Percentiles rank a stretch among this genome's conserved stretches.
phyloP scores from a whole-genome alignment of 53 echinoderm and acorn worm species.

The Hippasteria phrygiana region DNA sequence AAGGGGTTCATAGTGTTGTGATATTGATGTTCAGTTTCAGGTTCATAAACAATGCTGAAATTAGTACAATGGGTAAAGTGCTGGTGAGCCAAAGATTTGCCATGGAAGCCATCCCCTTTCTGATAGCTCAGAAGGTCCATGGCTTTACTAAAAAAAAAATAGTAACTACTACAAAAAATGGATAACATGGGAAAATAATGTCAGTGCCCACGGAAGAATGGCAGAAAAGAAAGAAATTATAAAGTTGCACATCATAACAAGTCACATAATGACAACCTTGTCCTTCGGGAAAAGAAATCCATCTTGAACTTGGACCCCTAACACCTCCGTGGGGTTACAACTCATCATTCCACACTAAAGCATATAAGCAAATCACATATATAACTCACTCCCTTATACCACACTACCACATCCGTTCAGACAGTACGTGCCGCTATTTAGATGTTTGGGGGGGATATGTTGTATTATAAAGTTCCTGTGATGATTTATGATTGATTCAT shows the following conservation, averaged over 20 bases:
- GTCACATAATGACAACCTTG: no score
- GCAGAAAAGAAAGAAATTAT: neutral
- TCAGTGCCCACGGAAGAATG: no score
- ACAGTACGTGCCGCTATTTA: constrained; percentile 42
- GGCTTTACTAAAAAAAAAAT: neutral
- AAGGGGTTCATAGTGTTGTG: no score
- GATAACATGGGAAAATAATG: neutral
- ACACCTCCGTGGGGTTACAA: neutral
- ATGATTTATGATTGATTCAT: constrained; percentile 36
- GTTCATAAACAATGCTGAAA: no score
- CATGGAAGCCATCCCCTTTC: no score
- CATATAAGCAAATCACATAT: constrained; percentile 4
- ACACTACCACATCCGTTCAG: neutral
- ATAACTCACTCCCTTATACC: neutral
- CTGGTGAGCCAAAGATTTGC: no score
- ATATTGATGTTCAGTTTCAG: no score
- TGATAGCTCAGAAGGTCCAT: no score
- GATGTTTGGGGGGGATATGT: neutral
- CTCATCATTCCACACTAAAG: neutral
- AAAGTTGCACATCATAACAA: neutral
- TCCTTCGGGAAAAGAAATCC: no score
- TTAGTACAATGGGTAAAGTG: no score
- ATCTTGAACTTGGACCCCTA: no score
- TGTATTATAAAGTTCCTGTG: constrained; percentile 21
- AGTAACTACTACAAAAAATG: neutral